Evolutionary conservation across 2,888 invertebrate species (phyloP), one percentile per base, ranked within the genome.

Genomic region (Gasteruption jaculator): DNA sequence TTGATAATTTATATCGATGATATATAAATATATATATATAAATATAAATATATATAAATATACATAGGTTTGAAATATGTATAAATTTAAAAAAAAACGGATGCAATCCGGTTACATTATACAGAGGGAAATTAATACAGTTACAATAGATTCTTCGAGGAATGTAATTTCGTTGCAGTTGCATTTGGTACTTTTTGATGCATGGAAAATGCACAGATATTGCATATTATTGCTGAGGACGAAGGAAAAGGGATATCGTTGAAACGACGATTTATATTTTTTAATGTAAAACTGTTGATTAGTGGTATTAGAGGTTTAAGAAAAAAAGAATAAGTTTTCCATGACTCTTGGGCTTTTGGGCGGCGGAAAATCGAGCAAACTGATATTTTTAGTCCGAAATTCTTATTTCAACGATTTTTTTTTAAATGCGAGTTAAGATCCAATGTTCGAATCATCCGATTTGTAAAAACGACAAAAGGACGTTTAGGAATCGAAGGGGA

Each of bases 1-100:
- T 31, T 48, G n/a, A 61, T 63, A 65, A 66, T 65, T 66, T 65
- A 65, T 64, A 62, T 54, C 51, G 52, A n/a, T n/a, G n/a, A n/a
- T n/a, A n/a, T n/a, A n/a, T n/a, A n/a, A n/a, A 52, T 52, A 51
- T 48, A 49, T 49, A 54, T 45, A 50, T 41, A 51, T 53, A 56
- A 38, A 45, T 46, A 48, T 50, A 51, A 30, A 40, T 18, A 39
- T 31, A 46, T 27, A 26, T 32, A 48, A 20, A 32, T 30, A 40
- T 32, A 16, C n/a, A 18, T 34, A 35, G 21, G 41, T 29, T 14
- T 41, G 12, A 30, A 15, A 11, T 26, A 22, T 19, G 21, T 12
- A 34, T 11, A 18, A 16, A 33, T 22, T 22, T 3, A 21, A 35
- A 25, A 12, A 5, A 26, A 32, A 18, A 14, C 40, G 49, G 48